Evolutionary conservation across 1,140 invertebrate genomes (phyloP), one percentile per base, ranked within the genome.

Genomic region (Helicoverpa armigera): DNA sequence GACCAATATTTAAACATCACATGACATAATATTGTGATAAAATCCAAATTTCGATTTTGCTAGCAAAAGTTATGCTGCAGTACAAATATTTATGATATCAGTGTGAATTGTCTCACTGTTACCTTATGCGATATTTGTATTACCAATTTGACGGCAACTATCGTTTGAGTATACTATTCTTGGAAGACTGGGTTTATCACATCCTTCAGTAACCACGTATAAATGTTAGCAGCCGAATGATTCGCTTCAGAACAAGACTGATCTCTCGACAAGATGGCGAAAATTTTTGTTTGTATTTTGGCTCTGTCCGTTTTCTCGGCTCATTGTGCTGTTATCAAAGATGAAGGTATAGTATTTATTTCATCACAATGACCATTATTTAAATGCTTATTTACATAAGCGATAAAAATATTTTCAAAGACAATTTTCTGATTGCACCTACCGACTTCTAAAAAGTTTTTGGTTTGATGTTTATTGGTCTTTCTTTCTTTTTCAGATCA

Each of bases 161-260:
- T 79, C 61, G 54, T 74, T 79, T 35, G 58, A 78, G 69, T 60
- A 83, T 85, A 69, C 79, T 84, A 85, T 91, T 92, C 89, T 87
- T 80, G 81, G 90, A 89, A 89, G 51, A 69, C 35, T 63, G 48
- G 12, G 53, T 76, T 85, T 85, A 80, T 86, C 48, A 82, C 82
- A 84, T 81, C 69, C 76, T 61, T 31, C 63, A 58, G 16, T 60
- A 35, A 74, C 35, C 51, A 75, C 82, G 29, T 87, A 87, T 89
- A 89, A 85, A 86, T 83, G 80, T 70, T 51, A 16, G 69, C 61
- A 50, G n/a, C 70, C 16, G 43, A 3, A 11, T 18, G 14, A 73
- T 79, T 58, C 54, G 29, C n/a, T 12, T 83, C 83, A 89, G 86
- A 89, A 78, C 63, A 31, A 65, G 11, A 58, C 50, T n/a, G 76